A percentile compares a stretch with the other conserved stretches of the same genome.
These are phyloP conservation scores for Lagopus leucura DNA, from an alignment of 2,113 vertebrate genomes.

Conservation along the genomic window DNA sequence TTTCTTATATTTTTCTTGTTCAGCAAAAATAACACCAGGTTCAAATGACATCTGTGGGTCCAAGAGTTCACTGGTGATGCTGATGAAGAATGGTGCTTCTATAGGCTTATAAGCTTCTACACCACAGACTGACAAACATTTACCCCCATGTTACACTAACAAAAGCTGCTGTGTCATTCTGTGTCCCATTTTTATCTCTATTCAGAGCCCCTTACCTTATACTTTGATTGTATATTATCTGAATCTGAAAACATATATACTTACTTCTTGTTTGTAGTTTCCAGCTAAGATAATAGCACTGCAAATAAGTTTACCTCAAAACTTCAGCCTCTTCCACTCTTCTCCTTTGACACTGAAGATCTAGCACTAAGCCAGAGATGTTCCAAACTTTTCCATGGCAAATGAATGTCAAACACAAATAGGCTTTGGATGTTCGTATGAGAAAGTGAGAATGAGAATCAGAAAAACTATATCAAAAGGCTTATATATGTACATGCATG, in stretches of 20 bases:
- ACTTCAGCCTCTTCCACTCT: background rate
- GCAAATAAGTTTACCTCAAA: background rate
- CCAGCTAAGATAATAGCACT: background rate
- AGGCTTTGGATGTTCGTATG: background rate
- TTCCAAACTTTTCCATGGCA: background rate
- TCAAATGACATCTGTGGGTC: background rate
- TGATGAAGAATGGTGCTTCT: background rate
- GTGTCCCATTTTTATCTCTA: background rate
- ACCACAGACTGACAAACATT: background rate
- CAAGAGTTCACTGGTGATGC: background rate
- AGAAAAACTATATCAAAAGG: background rate
- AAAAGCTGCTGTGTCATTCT: background rate
- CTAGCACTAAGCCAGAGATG: background rate
- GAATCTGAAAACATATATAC: background rate
- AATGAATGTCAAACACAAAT: background rate
- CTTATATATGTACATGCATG: background rate
- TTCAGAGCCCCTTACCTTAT: background rate
- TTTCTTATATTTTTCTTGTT: conserved; percentile 8
- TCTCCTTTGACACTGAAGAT: background rate
- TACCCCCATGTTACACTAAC: background rate
- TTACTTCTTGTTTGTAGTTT: background rate
- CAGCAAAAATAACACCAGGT: background rate
- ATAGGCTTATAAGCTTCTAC: background rate
- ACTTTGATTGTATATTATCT: background rate
- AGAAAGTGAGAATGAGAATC: background rate